phyloP scores from a whole-genome alignment of 2,888 invertebrate species.

The Lepetodrilus schrolli region DNA sequence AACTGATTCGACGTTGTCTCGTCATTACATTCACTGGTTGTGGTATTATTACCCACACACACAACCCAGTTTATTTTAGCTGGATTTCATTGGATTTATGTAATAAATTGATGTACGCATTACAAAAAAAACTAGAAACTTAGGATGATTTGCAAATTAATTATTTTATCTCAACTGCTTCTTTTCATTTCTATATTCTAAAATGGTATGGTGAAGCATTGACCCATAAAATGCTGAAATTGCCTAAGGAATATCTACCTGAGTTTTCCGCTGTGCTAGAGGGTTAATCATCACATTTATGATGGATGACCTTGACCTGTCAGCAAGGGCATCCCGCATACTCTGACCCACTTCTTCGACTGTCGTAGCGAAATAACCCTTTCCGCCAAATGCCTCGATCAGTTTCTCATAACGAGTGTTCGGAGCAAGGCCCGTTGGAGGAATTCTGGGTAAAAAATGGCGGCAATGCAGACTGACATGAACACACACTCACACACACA shows the following conservation, averaged over 20 bases:
- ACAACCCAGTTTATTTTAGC: too few species aligned
- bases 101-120: too few species aligned
- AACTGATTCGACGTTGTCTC: too few species aligned
- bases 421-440: conserved; percentile 87
- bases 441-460: conserved; percentile 80
- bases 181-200: not conserved
- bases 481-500: not conserved
- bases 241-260: conserved; percentile 76
- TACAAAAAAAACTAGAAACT: not conserved
- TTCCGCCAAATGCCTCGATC: conserved; percentile 88
- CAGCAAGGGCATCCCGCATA: conserved; percentile 81
- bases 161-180: not conserved
- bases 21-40: too few species aligned
- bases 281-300: conserved; percentile 94
- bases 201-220: too few species aligned
- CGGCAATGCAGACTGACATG: not conserved
- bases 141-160: not conserved
- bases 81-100: too few species aligned
- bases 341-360: conserved; percentile 85
- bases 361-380: conserved; percentile 87
- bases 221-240: too few species aligned
- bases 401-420: conserved; percentile 91
- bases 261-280: conserved; percentile 90
- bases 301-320: conserved; percentile 86
- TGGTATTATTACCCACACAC: too few species aligned